phyloP scores from a whole-genome alignment of 37 sponge, comb jelly and placozoan genomes.

The Halisarca cf. caerulea region DNA sequence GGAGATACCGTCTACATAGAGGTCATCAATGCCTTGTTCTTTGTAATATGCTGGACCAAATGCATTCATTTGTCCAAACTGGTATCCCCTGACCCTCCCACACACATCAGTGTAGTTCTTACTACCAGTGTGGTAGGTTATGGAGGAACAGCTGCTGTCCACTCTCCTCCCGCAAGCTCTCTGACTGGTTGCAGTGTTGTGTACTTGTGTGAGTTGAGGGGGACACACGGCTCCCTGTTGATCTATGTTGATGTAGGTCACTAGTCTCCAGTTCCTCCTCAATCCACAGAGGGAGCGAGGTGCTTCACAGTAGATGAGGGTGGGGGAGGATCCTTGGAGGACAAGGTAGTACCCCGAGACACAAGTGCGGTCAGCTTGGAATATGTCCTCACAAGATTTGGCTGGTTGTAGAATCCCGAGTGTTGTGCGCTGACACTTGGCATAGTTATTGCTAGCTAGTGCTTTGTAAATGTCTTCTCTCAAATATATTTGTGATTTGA shows the following conservation, averaged over 20 bases:
- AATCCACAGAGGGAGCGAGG: not conserved
- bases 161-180: not conserved
- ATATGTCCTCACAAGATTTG: not conserved
- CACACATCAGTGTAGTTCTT: not conserved
- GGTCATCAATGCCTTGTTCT: not conserved
- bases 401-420: too few relatives aligned
- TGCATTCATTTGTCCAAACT: not conserved
- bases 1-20: constrained; percentile 11
- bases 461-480: too few relatives aligned
- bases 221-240: constrained; percentile 6
- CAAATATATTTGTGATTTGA: too few relatives aligned
- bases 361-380: too few relatives aligned
- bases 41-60: not conserved
- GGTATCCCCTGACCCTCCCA: not conserved
- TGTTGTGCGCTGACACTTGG: too few relatives aligned
- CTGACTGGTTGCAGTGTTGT: too few relatives aligned
- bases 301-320: not conserved
- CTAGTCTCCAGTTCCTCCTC: constrained; percentile 22
- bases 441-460: too few relatives aligned
- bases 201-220: not conserved
- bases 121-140: not conserved
- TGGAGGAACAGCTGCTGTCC: not conserved
- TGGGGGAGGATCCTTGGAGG: not conserved
- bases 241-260: constrained; percentile 32
- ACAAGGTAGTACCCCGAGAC: too few relatives aligned